Base-by-base conservation (phyloP, 2,888 invertebrate species). In the Deilephila porcellus region DNA sequence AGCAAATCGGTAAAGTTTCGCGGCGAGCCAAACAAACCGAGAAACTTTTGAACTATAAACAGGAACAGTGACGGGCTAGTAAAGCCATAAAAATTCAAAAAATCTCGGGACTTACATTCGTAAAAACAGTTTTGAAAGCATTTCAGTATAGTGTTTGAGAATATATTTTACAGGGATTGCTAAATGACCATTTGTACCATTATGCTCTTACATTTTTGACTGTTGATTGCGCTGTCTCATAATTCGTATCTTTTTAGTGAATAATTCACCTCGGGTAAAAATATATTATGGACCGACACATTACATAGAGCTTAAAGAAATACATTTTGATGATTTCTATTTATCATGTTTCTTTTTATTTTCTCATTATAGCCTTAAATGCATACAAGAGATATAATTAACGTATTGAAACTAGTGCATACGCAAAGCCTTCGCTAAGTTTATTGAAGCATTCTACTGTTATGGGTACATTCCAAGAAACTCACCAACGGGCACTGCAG, bases 1-100 rank as follows among this genome's bases (percentile, higher is more conserved):
- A 76, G 77, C 75, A 74, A 73, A 78, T 77, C 53, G 75, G 34
- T 37, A 34, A 76, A 78, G 75, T 78, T 74, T 63, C 59, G 29
- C 70, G 20, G 70, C 67, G 45, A 32, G 45, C 45, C 70, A 72
- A 73, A 76, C 72, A 71, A 75, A 76, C 73, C 20, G 71, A 45
- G 11, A 70, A 75, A 76, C 72, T 76, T 77, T 74, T 70, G 63
- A 73, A 76, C 60, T 67, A 62, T 70, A 60, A 63, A 73, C 74
- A 56, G 5, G 37, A 67, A 67, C 52, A 73, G 29, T 11, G 1
- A 29, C 32, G 63, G 29, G 52, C n/a, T 63, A n/a, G 20, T 34
- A 45, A 71, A 62, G 32, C 20, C 4, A 37, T 60, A 45, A 25
- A 60, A 60, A 63, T 19, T 5, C 4, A 56, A 56, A 56, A n/a